These are phyloP conservation scores for Brotula barbata DNA, from an alignment of 2,797 vertebrate genomes.

Conservation along the genomic window DNA sequence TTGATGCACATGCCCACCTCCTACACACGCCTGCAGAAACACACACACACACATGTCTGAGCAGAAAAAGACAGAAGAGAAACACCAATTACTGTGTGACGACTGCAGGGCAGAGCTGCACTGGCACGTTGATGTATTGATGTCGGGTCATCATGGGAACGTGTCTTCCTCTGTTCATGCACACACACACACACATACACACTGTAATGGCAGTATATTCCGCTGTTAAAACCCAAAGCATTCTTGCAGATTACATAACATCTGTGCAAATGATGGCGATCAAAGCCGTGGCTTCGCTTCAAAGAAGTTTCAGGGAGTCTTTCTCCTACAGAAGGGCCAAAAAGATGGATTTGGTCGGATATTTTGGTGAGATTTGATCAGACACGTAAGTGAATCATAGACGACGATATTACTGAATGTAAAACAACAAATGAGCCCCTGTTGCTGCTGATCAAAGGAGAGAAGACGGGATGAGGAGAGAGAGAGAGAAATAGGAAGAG, in stretches of 20 bases:
- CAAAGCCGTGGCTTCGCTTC: not conserved
- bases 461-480: not conserved
- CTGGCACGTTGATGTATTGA: slow-evolving; percentile 28
- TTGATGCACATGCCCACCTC: not conserved
- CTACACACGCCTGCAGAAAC: slow-evolving; percentile 3
- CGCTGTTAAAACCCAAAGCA: not conserved
- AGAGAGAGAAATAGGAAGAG: too few species aligned
- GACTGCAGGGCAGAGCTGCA: slow-evolving; percentile 31
- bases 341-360: not conserved
- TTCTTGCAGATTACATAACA: not conserved
- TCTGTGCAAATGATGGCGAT: not conserved
- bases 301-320: not conserved
- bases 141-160: slow-evolving; percentile 16
- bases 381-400: not conserved
- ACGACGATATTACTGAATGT: not conserved
- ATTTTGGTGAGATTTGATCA: not conserved
- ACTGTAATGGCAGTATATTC: not conserved
- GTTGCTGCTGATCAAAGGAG: not conserved
- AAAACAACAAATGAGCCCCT: not conserved
- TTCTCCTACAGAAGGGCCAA: not conserved
- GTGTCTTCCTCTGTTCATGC: not conserved
- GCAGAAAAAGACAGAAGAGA: not conserved
- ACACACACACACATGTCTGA: not conserved
- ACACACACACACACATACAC: not conserved
- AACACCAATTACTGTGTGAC: slow-evolving; percentile 39